Evolutionary conservation across 1,140 invertebrate species (phyloP).

Genomic region (Meloidogyne hapla): DNA sequence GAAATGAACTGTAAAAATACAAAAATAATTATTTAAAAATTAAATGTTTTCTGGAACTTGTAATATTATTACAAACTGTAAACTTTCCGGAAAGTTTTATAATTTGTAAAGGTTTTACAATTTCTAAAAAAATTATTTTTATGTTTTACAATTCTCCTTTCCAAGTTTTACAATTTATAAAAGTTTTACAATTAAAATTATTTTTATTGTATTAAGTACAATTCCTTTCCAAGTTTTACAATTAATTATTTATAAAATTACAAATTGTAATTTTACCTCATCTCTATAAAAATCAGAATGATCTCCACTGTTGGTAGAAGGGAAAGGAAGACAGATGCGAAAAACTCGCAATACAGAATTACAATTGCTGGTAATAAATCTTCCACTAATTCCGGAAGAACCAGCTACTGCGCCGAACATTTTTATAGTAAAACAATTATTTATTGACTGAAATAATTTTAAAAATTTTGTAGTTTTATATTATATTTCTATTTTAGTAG

Average conservation of each 20-base stretch:
- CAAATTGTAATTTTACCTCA: background rate
- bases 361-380: conserved; percentile 27
- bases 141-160: background rate
- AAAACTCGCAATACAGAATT: conserved; percentile 34
- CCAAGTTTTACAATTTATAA: too few relatives aligned
- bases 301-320: background rate
- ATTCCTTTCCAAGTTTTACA: conserved; percentile 7
- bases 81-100: conserved; percentile 1
- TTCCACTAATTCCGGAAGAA: conserved; percentile 9
- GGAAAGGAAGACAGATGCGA: conserved; percentile 32
- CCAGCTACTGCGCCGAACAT: conserved; percentile 18
- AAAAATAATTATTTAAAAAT: too few relatives aligned
- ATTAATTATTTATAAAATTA: too few relatives aligned
- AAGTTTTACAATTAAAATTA: too few relatives aligned
- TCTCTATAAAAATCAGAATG: background rate
- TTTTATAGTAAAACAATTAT: background rate
- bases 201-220: too few relatives aligned
- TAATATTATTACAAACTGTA: background rate
- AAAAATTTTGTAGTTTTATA: too few relatives aligned
- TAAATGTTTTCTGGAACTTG: background rate
- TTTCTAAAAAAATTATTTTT: background rate
- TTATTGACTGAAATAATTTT: too few relatives aligned
- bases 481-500: too few relatives aligned
- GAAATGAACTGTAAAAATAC: background rate
- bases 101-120: conserved; percentile 1